Evolutionary conservation across 2,888 invertebrate genomes (phyloP), one percentile per base, ranked within the genome.

Genomic region (Clusia tigrina): DNA sequence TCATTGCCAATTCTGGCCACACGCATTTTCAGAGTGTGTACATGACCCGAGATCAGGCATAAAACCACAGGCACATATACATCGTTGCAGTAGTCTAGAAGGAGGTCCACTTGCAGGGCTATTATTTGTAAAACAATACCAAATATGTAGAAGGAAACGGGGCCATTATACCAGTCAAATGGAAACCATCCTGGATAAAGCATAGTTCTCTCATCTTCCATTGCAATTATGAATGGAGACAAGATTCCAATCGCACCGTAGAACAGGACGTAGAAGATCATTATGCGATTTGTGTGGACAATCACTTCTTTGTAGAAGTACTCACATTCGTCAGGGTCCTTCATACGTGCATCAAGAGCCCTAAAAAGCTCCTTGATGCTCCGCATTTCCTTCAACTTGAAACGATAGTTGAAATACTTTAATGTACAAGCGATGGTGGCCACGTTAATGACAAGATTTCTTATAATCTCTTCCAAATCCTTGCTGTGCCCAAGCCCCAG

Each of bases 181-280:
- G 70, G 72, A 60, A 69, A 67, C 58, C 67, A 71, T 2, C 54
- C 72, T 17, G 67, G 67, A 37, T 69, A 72, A 54, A 72, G 38
- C 51, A 71, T 57, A 6, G 42, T 38, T 62, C 70, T 64, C 1
- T 65, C 60, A n/a, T 65, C 67, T 22, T 51, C 56, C 20, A 61
- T 22, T n/a, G n/a, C n/a, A n/a, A n/a, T n/a, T n/a, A n/a, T n/a
- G n/a, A n/a, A n/a, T 1, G 70, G 2, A 1, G 66, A 63, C 12
- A 69, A 58, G 5, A 67, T 18, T 22, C 69, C 68, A 2, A 61
- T 26, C 1, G 60, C 38, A 3, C 63, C 2, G 1, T 24, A 32
- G 0, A 64, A 63, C n/a, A 6, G 15, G n/a, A 42, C 10, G n/a
- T n/a, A 42, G 37, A 25, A n/a, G 18, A 1, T 48, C 46, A 64